phyloP scores from a whole-genome alignment of 2,888 invertebrate genomes.

The Epistrophe grossulariae region DNA sequence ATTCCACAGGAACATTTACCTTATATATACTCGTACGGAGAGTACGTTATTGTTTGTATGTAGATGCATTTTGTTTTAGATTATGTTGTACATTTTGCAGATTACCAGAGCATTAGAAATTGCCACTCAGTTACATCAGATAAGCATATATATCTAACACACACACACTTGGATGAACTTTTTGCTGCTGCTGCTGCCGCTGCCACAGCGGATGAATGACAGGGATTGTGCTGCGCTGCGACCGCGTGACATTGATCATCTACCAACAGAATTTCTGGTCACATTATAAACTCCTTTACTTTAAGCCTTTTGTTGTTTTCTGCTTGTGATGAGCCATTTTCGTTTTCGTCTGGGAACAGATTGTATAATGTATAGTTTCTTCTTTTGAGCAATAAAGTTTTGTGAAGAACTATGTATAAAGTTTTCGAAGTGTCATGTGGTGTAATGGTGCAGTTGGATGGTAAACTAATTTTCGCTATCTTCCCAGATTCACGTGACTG shows the following conservation, averaged over 20 bases:
- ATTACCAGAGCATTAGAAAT: conserved; percentile 72
- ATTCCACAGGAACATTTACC: conserved; percentile 36
- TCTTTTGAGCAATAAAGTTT: conserved; percentile 5
- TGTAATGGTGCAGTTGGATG: conserved; percentile 6
- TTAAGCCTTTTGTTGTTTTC: conserved; percentile 29
- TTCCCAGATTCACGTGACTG: conserved; percentile 12
- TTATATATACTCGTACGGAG: background rate
- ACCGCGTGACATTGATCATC: conserved; percentile 32
- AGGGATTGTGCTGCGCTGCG: conserved; percentile 4
- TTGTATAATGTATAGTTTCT: background rate
- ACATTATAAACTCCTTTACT: background rate
- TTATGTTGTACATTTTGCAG: conserved; percentile 65
- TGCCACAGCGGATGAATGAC: conserved; percentile 53
- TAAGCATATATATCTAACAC: conserved; percentile 54
- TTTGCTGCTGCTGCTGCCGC: conserved; percentile 56
- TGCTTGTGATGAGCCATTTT: background rate
- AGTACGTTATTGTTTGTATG: background rate
- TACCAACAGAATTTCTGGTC: conserved; percentile 24
- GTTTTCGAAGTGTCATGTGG: conserved; percentile 24
- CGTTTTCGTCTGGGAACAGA: background rate
- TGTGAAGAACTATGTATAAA: background rate
- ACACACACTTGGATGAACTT: conserved; percentile 69
- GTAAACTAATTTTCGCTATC: conserved; percentile 19
- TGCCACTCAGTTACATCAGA: conserved; percentile 75
- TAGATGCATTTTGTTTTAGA: conserved; percentile 67